Evolutionary conservation across 2,888 invertebrate species (phyloP).

Genomic region (Lepidochitona cinerea): DNA sequence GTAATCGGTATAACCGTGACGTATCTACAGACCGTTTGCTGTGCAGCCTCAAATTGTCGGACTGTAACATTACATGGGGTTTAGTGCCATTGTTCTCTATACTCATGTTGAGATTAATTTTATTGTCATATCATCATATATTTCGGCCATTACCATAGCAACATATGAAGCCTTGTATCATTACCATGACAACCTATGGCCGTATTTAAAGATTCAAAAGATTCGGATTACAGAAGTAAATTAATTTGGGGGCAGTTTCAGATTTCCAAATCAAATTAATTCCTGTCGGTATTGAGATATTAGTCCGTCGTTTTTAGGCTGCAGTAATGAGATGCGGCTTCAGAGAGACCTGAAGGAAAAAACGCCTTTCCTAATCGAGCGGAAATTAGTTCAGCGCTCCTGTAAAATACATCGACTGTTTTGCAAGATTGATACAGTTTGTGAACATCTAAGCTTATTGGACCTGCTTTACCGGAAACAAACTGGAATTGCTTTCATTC

Average conservation of each 20-base stretch:
- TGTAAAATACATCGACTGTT: neutral
- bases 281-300: neutral
- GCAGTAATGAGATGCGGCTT: neutral
- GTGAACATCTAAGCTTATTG: neutral
- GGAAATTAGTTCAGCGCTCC: conserved; percentile 2
- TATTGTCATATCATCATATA: no score
- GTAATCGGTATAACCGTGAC: no score
- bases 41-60: no score
- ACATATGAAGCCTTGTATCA: no score
- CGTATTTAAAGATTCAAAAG: neutral
- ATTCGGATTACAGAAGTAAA: no score
- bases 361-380: neutral
- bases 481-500: neutral
- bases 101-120: no score
- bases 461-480: neutral
- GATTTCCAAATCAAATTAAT: neutral
- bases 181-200: no score
- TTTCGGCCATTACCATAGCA: no score
- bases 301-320: neutral
- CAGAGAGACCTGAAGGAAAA: neutral
- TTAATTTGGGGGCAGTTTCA: no score
- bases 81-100: no score
- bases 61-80: no score
- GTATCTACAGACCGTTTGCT: no score
- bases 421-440: neutral